Evolutionary conservation across 2,888 invertebrate genomes (phyloP).

Genomic region (Monoplex corrugatus): DNA sequence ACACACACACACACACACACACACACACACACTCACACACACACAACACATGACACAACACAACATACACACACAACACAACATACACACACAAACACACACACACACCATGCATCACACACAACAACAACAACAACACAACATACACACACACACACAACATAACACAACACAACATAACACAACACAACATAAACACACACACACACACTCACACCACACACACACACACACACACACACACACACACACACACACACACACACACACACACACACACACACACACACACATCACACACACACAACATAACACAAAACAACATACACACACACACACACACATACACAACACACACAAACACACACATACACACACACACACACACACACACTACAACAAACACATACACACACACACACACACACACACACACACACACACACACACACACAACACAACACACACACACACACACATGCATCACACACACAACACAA

Average conservation of each 20-base stretch:
- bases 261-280: not conserved
- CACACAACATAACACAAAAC: not conserved
- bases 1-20: not conserved
- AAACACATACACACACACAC: not conserved
- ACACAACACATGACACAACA: not conserved
- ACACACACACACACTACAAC: not conserved
- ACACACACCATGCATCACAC: not conserved
- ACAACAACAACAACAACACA: no score
- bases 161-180: no score
- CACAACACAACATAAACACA: no score
- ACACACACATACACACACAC: no score
- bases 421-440: not conserved
- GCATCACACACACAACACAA: no score
- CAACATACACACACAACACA: not conserved
- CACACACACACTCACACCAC: not conserved
- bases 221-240: slow-evolving; percentile 15
- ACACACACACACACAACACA: no score
- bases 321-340: not conserved
- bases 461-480: no score
- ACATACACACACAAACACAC: not conserved
- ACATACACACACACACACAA: no score
- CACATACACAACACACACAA: not conserved
- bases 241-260: slow-evolving; percentile 1
- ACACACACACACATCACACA: not conserved
- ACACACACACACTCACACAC: not conserved